These are phyloP conservation scores for Pitangus sulphuratus DNA, from an alignment of 2,797 vertebrate species.

Conservation along the genomic window DNA sequence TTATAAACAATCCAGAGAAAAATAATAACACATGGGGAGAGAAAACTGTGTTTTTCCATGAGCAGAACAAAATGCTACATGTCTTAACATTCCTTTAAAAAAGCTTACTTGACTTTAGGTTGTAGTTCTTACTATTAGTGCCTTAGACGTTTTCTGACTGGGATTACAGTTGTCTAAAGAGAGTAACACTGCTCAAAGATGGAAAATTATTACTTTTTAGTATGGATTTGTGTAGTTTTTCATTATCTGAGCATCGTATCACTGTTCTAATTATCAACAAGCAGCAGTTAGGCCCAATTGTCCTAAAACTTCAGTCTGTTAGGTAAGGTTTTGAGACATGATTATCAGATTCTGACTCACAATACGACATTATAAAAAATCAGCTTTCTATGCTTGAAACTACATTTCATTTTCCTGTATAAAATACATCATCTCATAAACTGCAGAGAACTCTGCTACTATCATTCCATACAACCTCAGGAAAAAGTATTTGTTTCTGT, in stretches of 20 bases:
- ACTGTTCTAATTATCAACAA: not conserved
- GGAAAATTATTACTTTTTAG: not conserved
- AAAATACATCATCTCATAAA: not conserved
- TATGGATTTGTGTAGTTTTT: not conserved
- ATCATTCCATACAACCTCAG: not conserved
- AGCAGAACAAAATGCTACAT: not conserved
- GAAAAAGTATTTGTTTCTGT: not conserved
- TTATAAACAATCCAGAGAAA: not conserved
- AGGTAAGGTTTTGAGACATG: not conserved
- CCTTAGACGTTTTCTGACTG: not conserved
- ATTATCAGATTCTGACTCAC: not conserved
- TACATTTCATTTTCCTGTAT: not conserved
- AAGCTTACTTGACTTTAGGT: not conserved
- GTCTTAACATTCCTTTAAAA: not conserved
- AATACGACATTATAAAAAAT: not conserved
- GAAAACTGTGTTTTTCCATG: not conserved
- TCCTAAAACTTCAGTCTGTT: not conserved
- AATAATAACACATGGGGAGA: accelerated
- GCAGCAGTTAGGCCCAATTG: not conserved
- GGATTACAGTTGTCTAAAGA: not conserved
- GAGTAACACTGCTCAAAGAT: not conserved
- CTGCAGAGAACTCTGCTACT: not conserved
- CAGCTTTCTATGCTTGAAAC: not conserved
- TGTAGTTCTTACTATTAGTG: not conserved
- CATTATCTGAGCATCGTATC: not conserved